Base-by-base conservation (phyloP, 2,888 invertebrate species). In the Calliopum simillimum region DNA sequence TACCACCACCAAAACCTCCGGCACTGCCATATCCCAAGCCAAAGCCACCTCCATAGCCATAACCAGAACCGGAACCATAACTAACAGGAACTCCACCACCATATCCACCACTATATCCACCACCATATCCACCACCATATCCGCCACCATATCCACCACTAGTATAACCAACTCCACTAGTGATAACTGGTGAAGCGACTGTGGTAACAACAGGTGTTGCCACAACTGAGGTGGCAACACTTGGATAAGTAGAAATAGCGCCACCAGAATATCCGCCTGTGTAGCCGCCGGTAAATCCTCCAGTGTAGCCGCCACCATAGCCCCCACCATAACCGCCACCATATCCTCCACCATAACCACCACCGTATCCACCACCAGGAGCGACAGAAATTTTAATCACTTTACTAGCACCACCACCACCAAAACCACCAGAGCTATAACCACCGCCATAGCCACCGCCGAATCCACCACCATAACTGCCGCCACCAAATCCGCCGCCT, bases 21-120 rank as follows among this genome's bases (percentile, higher is more conserved):
- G 68, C 75, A 11, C 69, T 74, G 2, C 76, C 78, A 53, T 75
- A 76, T n/a, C 81, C 80, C 41, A 80, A 55, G 11, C 79, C 78
- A 14, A 68, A 75, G 55, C 79, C 76, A 41, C 79, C 79, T 19
- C 75, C 75, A 59, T 73, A 74, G 3, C 78, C 79, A 25, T 78
- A 78, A 41, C 78, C 79, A 43, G 73, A 25, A 43, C 81, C 80
- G 47, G 68, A 71, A 46, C 81, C 79, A 58, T 77, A 79, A 23
- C 76, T 69, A 61, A 68, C 74, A 3, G 80, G 75, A 68, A 78
- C 33, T 58, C 41, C 68, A 8, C 12, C 58, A 46, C 71, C 71
- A 68, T 71, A 68, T 33, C 61, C 70, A 21, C 59, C 55, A 25
- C 44, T 49, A 51, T 63, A 46, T n/a, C 44, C 65, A 14, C n/a